These are phyloP conservation scores for Tapera naevia DNA, from an alignment of 2,797 vertebrate species.

Conservation along the genomic window DNA sequence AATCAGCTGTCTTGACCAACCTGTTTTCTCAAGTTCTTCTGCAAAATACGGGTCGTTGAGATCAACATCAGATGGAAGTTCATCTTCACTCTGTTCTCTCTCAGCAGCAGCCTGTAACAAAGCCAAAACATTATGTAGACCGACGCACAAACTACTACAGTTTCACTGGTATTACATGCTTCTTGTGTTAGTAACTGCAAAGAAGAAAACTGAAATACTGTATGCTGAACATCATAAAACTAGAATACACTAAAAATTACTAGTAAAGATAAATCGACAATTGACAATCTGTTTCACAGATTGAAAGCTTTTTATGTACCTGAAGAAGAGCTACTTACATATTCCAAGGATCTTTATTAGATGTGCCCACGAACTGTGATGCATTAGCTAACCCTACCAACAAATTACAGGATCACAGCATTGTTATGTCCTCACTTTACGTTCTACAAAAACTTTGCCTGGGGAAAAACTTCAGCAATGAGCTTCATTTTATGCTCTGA, in stretches of 20 bases:
- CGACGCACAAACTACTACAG: not conserved
- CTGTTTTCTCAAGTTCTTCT: slow-evolving; percentile 82
- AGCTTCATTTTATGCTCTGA: not conserved
- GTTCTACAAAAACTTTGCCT: not conserved
- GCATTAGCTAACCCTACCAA: not conserved
- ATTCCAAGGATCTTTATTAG: not conserved
- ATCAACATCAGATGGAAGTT: slow-evolving; percentile 88
- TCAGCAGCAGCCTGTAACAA: slow-evolving; percentile 68
- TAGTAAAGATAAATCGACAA: not conserved
- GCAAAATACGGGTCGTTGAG: slow-evolving; percentile 88
- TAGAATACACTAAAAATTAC: not conserved
- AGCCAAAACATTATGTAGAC: not conserved
- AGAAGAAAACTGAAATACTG: not conserved
- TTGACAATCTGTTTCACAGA: not conserved
- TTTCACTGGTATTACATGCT: not conserved
- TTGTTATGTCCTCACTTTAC: not conserved
- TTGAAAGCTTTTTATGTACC: not conserved
- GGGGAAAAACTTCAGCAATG: not conserved
- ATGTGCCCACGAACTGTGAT: not conserved
- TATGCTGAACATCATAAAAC: not conserved
- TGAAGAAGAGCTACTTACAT: not conserved
- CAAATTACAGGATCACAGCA: not conserved
- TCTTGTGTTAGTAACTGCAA: not conserved
- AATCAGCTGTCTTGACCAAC: slow-evolving; percentile 67
- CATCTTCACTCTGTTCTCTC: slow-evolving; percentile 82